Evolutionary conservation across 2,113 vertebrate genomes (phyloP).

Genomic region (Struthidea cinerea): DNA sequence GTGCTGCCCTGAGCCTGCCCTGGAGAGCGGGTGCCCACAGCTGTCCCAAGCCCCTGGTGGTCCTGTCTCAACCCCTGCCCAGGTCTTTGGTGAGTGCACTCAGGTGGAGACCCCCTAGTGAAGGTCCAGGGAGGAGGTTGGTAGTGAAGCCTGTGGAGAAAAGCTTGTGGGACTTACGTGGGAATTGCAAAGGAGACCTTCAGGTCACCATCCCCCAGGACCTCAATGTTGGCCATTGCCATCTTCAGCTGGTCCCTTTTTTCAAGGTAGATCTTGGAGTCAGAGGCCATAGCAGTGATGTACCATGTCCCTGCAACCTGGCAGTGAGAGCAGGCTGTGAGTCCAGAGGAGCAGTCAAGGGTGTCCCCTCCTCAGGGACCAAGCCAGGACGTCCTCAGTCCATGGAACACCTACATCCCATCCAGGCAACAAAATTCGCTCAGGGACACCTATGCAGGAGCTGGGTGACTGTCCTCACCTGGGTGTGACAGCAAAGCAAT

Average conservation of each 20-base stretch:
- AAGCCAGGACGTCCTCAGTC: neutral
- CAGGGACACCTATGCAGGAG: neutral
- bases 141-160: neutral
- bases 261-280: neutral
- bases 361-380: accelerated
- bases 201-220: neutral
- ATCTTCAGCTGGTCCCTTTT: constrained; percentile 3
- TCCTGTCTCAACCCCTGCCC: neutral
- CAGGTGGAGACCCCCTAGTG: neutral
- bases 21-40: neutral
- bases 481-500: neutral
- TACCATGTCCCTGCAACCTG: constrained; percentile 39
- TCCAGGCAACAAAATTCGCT: neutral
- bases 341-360: neutral
- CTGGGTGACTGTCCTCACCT: neutral
- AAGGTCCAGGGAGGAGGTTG: neutral
- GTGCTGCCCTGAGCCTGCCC: neutral
- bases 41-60: neutral
- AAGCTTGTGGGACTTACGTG: neutral
- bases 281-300: neutral
- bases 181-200: constrained; percentile 11
- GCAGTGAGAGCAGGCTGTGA: neutral
- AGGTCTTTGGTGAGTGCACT: neutral
- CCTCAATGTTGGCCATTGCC: neutral
- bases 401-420: neutral